Conservation (phyloP, 2,113 vertebrate genomes). For the Tragelaphus strepsiceros region DNA sequence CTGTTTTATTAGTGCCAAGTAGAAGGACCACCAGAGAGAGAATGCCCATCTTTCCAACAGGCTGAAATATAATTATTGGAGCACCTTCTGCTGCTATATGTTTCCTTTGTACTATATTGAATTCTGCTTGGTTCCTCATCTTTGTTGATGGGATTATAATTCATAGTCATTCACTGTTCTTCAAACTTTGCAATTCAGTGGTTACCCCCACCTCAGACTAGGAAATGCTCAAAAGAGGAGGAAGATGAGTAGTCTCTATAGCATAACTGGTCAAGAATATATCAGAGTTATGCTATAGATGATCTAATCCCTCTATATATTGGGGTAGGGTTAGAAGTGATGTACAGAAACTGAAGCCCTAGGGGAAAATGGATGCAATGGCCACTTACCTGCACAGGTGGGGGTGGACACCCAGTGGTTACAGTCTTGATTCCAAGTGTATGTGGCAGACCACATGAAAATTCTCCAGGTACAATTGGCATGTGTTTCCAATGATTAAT, state of each 20-base stretch:
- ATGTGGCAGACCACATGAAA: not conserved
- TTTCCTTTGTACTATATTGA: not conserved
- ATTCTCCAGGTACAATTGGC: not conserved
- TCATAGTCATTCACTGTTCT: not conserved
- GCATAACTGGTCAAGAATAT: not conserved
- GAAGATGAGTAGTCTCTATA: not conserved
- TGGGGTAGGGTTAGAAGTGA: not conserved
- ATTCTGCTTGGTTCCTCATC: not conserved
- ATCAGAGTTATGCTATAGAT: not conserved
- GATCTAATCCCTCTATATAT: not conserved
- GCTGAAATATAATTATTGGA: not conserved
- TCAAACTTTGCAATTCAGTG: not conserved
- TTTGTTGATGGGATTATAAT: not conserved
- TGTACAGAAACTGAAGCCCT: not conserved
- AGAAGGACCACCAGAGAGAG: not conserved
- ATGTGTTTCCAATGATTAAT: not conserved
- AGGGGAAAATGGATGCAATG: not conserved
- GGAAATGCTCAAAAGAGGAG: not conserved
- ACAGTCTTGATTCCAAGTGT: not conserved
- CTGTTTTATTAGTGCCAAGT: constrained; percentile 21
- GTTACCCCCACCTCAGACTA: not conserved
- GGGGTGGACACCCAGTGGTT: not conserved
- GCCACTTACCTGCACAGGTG: not conserved
- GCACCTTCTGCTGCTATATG: not conserved
- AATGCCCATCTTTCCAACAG: not conserved